These are phyloP conservation scores for Brachionus manjavacas DNA, from an alignment of 1,140 invertebrate genomes.

Conservation along the genomic window DNA sequence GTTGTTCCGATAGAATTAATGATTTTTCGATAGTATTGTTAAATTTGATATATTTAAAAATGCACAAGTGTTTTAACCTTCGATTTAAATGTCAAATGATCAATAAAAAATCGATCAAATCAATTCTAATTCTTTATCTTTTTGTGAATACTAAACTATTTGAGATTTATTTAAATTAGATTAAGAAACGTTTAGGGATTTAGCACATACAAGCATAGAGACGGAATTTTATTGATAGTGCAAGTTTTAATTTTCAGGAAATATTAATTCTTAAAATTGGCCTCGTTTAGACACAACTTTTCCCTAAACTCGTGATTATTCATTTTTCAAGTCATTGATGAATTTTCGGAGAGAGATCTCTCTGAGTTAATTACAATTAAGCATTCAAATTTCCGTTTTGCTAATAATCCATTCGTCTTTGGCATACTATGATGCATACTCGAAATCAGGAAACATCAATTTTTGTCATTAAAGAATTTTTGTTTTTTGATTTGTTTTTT, in stretches of 20 bases:
- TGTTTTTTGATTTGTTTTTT: background rate
- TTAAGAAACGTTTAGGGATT: background rate
- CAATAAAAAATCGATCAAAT: conserved; percentile 37
- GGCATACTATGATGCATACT: conserved; percentile 1
- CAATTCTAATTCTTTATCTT: conserved; percentile 4
- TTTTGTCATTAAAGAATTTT: conserved; percentile 9
- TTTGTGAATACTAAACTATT: background rate
- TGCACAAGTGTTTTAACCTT: conserved; percentile 10
- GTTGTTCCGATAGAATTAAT: conserved; percentile 20
- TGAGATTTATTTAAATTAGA: background rate
- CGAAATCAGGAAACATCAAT: conserved; percentile 10
- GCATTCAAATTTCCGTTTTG: conserved; percentile 19
- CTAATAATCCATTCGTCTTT: background rate
- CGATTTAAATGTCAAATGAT: conserved; percentile 19
- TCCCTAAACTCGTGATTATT: conserved; percentile 23
- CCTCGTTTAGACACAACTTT: background rate
- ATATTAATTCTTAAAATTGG: conserved; percentile 5
- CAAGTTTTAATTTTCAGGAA: background rate
- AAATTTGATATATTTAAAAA: conserved; percentile 20
- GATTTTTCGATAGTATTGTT: conserved; percentile 5
- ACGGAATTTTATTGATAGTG: background rate
- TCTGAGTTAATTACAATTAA: conserved; percentile 18
- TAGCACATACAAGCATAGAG: background rate
- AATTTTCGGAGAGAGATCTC: background rate
- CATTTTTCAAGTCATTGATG: background rate